Base-by-base conservation (phyloP, 2,113 vertebrate genomes). In the Vanacampus margaritifer region DNA sequence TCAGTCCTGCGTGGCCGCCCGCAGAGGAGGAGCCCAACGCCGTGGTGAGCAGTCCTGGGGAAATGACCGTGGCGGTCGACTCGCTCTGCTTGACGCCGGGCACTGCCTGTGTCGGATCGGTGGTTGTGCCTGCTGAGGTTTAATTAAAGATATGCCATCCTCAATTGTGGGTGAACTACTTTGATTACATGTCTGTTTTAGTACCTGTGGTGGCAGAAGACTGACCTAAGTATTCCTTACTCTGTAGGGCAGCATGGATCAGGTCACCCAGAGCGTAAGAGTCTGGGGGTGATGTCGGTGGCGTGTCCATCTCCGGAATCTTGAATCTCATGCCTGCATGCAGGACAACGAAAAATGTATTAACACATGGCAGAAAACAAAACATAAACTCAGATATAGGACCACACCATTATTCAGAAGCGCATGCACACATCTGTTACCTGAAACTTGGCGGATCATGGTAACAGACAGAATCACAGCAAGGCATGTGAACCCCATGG, bases 161-260 rank as follows among this genome's bases (percentile, higher is more conserved):
- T 19, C 7, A 63, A 16, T 41, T 19, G 69, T 12, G 32, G 45
- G 1, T 41, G 21, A 51, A 5, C 1, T 10, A 21, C 1, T 48
- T 17, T 16, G 2, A n/a, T 63, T 51, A 32, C 28, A 54, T 39
- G 11, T 12, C 13, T 23, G 35, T 63, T 21, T 62, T 56, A 45
- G 48, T 86, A 95, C 93, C 93, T 82, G 84, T 83, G 92, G 90
- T 91, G 72, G 87, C 77, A 63, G 91, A 86, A 28, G 91, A 83
- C 66, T 90, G 91, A 26, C 89, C 87, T 35, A 93, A 80, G 77
- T 94, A 93, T 45, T 93, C 93, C 75, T 91, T 95, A 83, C 90
- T 93, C 87, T 94, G 90, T 72, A 95, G 88, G 21, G 94, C 92
- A 59, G 93, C 92, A 67, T 95, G 94, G 64, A 95, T 89, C 78